Evolutionary conservation across 2,113 vertebrate species (phyloP), one percentile per base, ranked within the genome.

Genomic region (Oenanthe oenanthe): DNA sequence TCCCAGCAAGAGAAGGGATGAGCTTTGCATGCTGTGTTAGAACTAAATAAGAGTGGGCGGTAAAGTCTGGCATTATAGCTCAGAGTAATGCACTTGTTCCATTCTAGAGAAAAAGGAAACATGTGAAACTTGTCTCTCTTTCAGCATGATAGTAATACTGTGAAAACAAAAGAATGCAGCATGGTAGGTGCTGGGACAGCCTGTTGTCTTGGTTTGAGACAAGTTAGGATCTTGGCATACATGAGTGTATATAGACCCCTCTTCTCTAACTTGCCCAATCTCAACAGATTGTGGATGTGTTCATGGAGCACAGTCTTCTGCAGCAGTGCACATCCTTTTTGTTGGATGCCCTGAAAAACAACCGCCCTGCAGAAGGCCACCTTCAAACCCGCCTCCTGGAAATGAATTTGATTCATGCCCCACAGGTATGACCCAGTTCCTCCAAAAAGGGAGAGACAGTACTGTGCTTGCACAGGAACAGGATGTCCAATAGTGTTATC

Each of bases 251-350:
- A 3, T 29, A 54, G 50, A 78, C 7, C 7, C 12, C 13, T 12
- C 12, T 92, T 70, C 21, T 86, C 72, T 92, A 36, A 93, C 43
- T 73, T 82, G 56, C 36, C 32, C 3, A 4, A 84, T 84, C 63
- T 92, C 56, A 38, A 84, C 92, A 99, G 99, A 99, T 99, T 75
- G 98, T 99, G 58, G 99, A 99, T 76, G 98, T 99, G n/a, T 99
- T 99, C 95, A 99, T 99, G 99, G 99, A 99, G 97, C 98, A 98
- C 75, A 99, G 96, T 89, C 98, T 99, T 88, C 98, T 99, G 86
- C 99, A 99, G 98, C 99, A 99, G 88, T 99, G 99, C 93, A 99
- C 99, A 0, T 99, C 99, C 43, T 99, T 99, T 95, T 93, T 99
- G 62, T 88, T 99, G 96, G 99, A 99, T 89, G 98, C 98, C 53